phyloP scores from a whole-genome alignment of 2,888 invertebrate genomes.

The Laspeyria flexula region DNA sequence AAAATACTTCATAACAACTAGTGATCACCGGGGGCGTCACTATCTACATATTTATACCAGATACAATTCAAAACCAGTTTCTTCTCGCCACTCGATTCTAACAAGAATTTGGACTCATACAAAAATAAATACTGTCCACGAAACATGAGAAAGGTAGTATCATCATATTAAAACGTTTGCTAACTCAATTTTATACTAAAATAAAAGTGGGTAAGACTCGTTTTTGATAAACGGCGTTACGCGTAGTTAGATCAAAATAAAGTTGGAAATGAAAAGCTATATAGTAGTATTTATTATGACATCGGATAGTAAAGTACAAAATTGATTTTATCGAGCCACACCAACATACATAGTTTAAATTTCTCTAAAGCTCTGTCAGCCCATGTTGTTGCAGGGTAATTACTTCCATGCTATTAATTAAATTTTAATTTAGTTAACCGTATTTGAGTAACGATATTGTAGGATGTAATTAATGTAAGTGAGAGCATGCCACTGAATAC shows the following conservation, averaged over 20 bases:
- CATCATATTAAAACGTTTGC: slow-evolving; percentile 63
- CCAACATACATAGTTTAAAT: slow-evolving; percentile 70
- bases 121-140: slow-evolving; percentile 83
- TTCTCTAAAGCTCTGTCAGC: slow-evolving; percentile 56
- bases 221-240: slow-evolving; percentile 52
- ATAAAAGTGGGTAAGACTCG: slow-evolving; percentile 61
- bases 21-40: slow-evolving; percentile 76
- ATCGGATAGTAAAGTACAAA: slow-evolving; percentile 80
- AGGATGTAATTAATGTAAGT: slow-evolving; percentile 20
- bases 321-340: slow-evolving; percentile 78
- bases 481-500: slow-evolving; percentile 9
- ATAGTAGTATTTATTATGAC: slow-evolving; percentile 82
- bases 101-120: slow-evolving; percentile 83
- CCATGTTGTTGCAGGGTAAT: slow-evolving; percentile 56
- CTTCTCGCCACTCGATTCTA: slow-evolving; percentile 75
- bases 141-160: slow-evolving; percentile 79
- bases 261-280: slow-evolving; percentile 70
- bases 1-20: slow-evolving; percentile 67
- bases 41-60: slow-evolving; percentile 79
- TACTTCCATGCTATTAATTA: slow-evolving; percentile 63
- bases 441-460: slow-evolving; percentile 49
- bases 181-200: slow-evolving; percentile 64
- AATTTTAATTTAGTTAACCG: slow-evolving; percentile 56
- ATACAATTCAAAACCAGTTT: slow-evolving; percentile 79
- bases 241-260: slow-evolving; percentile 66